Percentiles rank a stretch among this genome's conserved stretches.
phyloP scores from a whole-genome alignment of 2,797 vertebrate species.

The Urophycis tenuis region DNA sequence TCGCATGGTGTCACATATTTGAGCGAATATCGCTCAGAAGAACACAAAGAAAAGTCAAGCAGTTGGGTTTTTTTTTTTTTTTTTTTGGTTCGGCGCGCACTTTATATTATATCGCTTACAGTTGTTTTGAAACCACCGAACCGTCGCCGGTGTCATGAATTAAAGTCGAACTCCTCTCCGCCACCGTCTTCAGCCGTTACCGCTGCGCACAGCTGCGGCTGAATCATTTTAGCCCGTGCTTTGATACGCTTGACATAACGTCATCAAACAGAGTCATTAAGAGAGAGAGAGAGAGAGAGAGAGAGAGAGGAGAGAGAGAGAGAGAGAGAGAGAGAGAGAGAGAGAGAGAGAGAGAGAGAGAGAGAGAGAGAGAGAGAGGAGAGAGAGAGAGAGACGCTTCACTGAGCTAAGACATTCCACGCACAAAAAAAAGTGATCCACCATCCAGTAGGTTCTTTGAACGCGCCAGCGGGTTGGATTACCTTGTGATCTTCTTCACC shows the following conservation, averaged over 20 bases:
- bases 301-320: no score
- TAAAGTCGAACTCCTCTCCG: conserved; percentile 20
- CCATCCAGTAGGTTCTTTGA: not conserved
- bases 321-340: no score
- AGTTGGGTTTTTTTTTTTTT: no score
- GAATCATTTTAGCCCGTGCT: conserved; percentile 44
- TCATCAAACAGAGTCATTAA: conserved; percentile 46
- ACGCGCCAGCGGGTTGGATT: no score
- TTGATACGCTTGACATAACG: conserved; percentile 45
- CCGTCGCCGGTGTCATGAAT: conserved; percentile 17
- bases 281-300: no score
- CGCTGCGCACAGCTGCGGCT: not conserved
- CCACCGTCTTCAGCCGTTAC: not conserved
- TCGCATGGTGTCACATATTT: not conserved
- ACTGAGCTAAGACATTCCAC: conserved; percentile 19
- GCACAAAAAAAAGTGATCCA: not conserved
- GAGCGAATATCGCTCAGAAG: no score
- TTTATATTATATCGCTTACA: not conserved
- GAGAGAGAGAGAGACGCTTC: not conserved
- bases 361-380: no score
- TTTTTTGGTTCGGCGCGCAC: not conserved
- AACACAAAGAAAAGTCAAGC: no score
- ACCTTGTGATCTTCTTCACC: no score
- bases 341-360: no score
- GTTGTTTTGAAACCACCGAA: no score